Evolutionary conservation across 1,140 invertebrate genomes (phyloP), one percentile per base, ranked within the genome.

Genomic region (Nasonia longicornis): DNA sequence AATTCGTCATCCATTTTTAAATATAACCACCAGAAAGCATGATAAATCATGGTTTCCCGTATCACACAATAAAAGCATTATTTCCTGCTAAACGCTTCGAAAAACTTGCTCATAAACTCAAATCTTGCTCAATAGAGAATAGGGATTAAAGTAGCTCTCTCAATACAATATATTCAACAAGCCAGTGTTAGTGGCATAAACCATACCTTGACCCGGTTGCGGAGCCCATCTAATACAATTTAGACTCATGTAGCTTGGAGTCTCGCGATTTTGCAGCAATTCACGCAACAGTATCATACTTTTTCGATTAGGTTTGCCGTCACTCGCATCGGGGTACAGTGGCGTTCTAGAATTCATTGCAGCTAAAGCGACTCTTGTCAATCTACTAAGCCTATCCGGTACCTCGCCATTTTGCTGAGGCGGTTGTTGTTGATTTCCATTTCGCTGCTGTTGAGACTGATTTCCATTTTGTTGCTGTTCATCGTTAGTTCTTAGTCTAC

Each of bases 221-320:
- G 96, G 96, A 22, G 95, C 92, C 96, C 96, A 97, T 74, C 95
- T 91, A 45, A 96, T 95, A 84, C 95, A 96, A 91, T 97, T 97
- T 12, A 97, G 91, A 87, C 94, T 96, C 76, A 93, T 94, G 85
- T 92, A 93, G 75, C 91, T 93, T 31, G 92, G 85, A 52, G 92
- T 87, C 90, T 95, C 91, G 4, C 87, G 84, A 87, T 91, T 92
- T 85, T 95, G 94, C 82, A 94, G 92, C 20, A 95, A 87, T 84
- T 94, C 93, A 63, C 93, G 89, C 16, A 95, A 86, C 58, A 93
- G 89, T 71, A 93, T 89, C 84, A 94, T 91, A 72, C 89, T 90
- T 80, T 92, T 88, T 72, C 86, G 86, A 52, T 84, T 85, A 71
- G 82, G 83, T 71, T 86, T 88, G 35, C 84, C 52, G 22, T 48